Evolutionary conservation across 2,888 invertebrate species (phyloP).

Genomic region (Pyralis farinalis): DNA sequence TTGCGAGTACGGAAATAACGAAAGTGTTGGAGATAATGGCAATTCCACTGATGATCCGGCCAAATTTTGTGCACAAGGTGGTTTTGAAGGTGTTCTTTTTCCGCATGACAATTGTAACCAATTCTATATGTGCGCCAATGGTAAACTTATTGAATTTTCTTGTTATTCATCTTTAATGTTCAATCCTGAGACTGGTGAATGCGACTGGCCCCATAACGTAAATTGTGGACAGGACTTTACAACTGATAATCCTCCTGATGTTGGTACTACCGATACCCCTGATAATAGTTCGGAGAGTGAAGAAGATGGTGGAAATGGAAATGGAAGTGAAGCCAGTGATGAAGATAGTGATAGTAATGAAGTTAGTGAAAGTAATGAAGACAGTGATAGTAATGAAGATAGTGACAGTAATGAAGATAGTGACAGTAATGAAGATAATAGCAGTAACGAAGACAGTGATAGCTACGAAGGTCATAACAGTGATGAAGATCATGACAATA

Average conservation of each 20-base stretch:
- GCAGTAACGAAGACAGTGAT: constrained; percentile 5
- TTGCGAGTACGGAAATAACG: constrained; percentile 3
- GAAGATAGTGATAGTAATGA: constrained; percentile 6
- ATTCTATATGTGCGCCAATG: constrained; percentile 36
- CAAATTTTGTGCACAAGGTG: constrained; percentile 29
- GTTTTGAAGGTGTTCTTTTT: constrained; percentile 31
- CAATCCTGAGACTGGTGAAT: constrained; percentile 29
- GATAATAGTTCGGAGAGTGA: not conserved
- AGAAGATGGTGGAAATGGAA: constrained; percentile 7
- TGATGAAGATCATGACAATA: not conserved
- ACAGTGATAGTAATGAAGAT: constrained; percentile 1
- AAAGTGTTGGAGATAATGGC: constrained; percentile 4
- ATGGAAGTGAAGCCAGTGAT: constrained; percentile 3
- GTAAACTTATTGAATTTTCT: constrained; percentile 26
- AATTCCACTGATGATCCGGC: constrained; percentile 30
- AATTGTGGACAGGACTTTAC: constrained; percentile 26
- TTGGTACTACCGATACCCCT: not conserved
- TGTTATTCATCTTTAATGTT: constrained; percentile 31
- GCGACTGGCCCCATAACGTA: constrained; percentile 42
- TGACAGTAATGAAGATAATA: constrained; percentile 12
- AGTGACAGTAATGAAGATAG: constrained; percentile 11
- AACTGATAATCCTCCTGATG: not conserved
- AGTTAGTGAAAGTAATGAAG: constrained; percentile 11
- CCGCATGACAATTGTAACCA: constrained; percentile 42
- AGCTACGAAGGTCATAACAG: constrained; percentile 1